These are phyloP conservation scores for Pluvianellus socialis DNA, from an alignment of 2,113 vertebrate species.

Conservation along the genomic window DNA sequence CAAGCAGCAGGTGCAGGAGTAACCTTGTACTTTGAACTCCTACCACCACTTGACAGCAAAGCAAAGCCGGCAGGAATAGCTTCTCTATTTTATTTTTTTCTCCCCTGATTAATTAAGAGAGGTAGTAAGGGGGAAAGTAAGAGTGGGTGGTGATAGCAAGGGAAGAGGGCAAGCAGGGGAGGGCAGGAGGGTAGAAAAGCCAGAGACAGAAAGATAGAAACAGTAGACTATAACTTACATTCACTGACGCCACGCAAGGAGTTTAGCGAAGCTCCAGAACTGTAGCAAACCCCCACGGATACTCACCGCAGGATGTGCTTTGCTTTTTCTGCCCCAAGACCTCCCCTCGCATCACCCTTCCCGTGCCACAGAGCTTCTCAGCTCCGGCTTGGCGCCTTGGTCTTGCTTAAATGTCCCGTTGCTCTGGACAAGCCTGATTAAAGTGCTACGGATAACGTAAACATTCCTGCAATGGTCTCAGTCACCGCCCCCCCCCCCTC, in stretches of 20 bases:
- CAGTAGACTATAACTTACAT: not conserved
- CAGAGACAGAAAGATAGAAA: not conserved
- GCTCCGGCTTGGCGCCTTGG: not conserved
- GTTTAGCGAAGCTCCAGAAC: not conserved
- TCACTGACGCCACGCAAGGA: not conserved
- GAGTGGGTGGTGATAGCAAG: not conserved
- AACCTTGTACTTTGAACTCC: constrained; percentile 28
- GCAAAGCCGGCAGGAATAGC: not conserved
- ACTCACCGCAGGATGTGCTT: not conserved
- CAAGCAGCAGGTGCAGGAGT: not conserved
- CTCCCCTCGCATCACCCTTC: not conserved
- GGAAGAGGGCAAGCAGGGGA: not conserved
- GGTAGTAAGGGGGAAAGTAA: not conserved
- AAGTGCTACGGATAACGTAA: not conserved
- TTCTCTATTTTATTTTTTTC: not conserved
- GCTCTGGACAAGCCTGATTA: not conserved
- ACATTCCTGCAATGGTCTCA: not conserved
- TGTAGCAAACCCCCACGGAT: not conserved
- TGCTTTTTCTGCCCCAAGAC: not conserved
- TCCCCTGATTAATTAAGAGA: not conserved
- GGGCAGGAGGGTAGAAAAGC: not conserved
- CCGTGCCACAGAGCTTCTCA: not conserved
- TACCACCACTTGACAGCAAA: not conserved
- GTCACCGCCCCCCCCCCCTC: not conserved
- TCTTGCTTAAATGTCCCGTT: not conserved